These are phyloP conservation scores for Noctua comes DNA, from an alignment of 2,888 invertebrate genomes.

Conservation along the genomic window DNA sequence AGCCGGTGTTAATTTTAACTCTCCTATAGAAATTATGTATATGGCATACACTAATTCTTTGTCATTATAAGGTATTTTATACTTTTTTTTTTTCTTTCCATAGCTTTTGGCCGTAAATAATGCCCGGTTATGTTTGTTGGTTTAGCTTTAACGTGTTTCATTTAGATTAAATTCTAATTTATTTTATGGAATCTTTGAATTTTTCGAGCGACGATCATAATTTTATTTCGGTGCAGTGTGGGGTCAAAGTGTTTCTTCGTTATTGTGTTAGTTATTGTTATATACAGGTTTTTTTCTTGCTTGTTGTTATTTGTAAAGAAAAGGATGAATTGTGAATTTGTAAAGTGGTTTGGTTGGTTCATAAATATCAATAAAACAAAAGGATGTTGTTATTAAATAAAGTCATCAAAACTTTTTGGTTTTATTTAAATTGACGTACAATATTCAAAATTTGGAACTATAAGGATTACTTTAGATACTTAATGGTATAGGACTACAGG, in stretches of 20 bases:
- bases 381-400: conserved; percentile 26
- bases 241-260: conserved; percentile 63
- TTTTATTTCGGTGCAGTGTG: conserved; percentile 67
- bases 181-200: conserved; percentile 77
- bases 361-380: conserved; percentile 5
- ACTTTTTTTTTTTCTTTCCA: conserved; percentile 74
- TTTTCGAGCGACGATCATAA: conserved; percentile 67
- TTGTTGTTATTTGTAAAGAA: conserved; percentile 6
- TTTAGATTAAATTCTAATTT: conserved; percentile 86
- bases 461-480: conserved; percentile 40
- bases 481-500: conserved; percentile 4
- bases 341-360: background rate
- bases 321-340: conserved; percentile 4
- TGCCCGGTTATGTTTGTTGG: conserved; percentile 86
- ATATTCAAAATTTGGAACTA: conserved; percentile 14
- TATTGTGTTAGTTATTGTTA: conserved; percentile 57
- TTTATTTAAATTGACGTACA: background rate
- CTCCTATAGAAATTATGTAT: conserved; percentile 73
- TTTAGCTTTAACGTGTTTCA: conserved; percentile 84
- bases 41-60: conserved; percentile 84
- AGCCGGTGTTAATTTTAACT: conserved; percentile 89
- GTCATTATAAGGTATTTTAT: conserved; percentile 85
- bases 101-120: conserved; percentile 85
- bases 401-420: conserved; percentile 21
- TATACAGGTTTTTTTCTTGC: background rate